Evolutionary conservation across 2,113 vertebrate species (phyloP).

Genomic region (Myotis lucifugus): DNA sequence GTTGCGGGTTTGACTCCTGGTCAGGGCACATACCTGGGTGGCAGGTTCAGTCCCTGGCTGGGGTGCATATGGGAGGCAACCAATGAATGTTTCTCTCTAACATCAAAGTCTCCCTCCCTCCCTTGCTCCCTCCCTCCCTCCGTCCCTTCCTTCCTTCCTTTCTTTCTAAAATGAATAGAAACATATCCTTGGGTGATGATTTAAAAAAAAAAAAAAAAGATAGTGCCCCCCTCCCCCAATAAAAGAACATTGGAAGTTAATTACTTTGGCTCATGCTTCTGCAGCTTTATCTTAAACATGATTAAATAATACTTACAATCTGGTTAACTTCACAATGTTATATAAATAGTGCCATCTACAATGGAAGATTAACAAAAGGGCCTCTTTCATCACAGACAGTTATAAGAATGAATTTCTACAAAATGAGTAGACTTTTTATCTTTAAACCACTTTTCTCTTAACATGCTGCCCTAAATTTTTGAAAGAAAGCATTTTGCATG

Average conservation of each 20-base stretch:
- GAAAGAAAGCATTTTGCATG: conserved; percentile 71
- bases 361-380: conserved; percentile 29
- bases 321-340: not conserved
- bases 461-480: conserved; percentile 69
- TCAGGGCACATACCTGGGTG: not conserved
- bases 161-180: not conserved
- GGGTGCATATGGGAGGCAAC: not conserved
- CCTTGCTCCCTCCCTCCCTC: not conserved
- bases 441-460: conserved; percentile 63
- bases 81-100: not conserved
- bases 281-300: conserved; percentile 18
- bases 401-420: conserved; percentile 63
- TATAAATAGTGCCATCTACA: conserved; percentile 21
- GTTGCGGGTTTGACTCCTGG: not conserved
- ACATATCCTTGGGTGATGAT: not conserved
- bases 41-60: not conserved
- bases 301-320: conserved; percentile 36
- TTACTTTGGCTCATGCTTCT: conserved; percentile 30
- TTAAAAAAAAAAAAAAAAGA: not conserved
- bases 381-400: not conserved
- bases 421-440: conserved; percentile 52
- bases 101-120: not conserved
- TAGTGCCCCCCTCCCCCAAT: rapidly evolving
- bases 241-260: not conserved
- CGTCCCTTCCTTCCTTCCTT: too few species aligned